Percentiles rank a stretch among this genome's conserved stretches.
Evolutionary conservation across 1,140 invertebrate species (phyloP).

Genomic region (Orius insidiosus): DNA sequence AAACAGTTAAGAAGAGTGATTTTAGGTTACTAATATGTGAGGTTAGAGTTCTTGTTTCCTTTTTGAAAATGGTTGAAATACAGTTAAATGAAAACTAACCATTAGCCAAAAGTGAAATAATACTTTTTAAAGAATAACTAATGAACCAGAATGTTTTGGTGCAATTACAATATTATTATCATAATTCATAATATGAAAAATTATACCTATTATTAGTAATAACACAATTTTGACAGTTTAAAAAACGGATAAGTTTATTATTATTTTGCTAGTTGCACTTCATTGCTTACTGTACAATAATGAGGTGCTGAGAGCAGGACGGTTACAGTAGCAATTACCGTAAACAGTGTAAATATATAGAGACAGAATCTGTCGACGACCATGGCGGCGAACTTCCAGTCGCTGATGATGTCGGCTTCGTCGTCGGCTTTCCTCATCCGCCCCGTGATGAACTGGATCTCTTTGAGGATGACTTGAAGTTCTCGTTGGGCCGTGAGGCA

Average conservation of each 20-base stretch:
- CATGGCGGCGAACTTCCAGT: constrained; percentile 99
- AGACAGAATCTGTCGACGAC: constrained; percentile 96
- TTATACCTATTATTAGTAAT: too few species aligned
- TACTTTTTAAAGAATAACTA: too few species aligned
- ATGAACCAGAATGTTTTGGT: too few species aligned
- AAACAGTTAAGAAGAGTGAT: too few species aligned
- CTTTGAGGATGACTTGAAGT: constrained; percentile 68
- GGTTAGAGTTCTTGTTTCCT: too few species aligned
- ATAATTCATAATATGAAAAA: neutral
- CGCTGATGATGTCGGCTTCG: constrained; percentile 77
- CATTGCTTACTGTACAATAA: constrained; percentile 69
- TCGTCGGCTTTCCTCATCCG: constrained; percentile 80
- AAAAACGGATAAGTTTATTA: too few species aligned
- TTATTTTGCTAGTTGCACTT: too few species aligned
- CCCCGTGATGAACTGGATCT: constrained; percentile 85
- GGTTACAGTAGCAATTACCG: constrained; percentile 83
- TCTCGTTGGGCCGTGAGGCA: constrained; percentile 36
- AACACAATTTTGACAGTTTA: constrained; percentile 16
- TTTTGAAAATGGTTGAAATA: neutral
- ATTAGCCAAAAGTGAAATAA: neutral
- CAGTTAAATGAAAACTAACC: neutral
- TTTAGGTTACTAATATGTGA: too few species aligned
- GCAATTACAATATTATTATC: too few species aligned
- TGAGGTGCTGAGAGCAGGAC: constrained; percentile 87
- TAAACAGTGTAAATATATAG: constrained; percentile 91